These are phyloP conservation scores for Sepioteuthis lessoniana DNA, from an alignment of 2,888 invertebrate genomes.

Conservation along the genomic window DNA sequence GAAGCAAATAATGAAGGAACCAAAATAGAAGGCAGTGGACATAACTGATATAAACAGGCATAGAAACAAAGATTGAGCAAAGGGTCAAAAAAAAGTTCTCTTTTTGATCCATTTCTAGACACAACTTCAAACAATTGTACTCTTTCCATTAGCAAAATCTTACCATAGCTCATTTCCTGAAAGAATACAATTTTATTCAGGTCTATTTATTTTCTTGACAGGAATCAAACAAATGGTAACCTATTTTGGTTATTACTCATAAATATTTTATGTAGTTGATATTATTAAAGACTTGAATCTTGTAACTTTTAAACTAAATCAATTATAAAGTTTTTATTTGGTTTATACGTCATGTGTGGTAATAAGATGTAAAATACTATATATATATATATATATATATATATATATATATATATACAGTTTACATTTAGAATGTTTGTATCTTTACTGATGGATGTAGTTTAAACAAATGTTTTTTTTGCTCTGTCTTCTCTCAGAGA, in stretches of 20 bases:
- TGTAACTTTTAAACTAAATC: background rate
- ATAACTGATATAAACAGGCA: background rate
- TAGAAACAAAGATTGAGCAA: background rate
- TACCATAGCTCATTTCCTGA: background rate
- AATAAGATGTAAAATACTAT: no score
- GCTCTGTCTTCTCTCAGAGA: no score
- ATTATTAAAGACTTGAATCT: background rate
- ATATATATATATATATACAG: no score
- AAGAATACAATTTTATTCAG: background rate
- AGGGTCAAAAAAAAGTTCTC: background rate
- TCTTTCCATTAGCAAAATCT: background rate
- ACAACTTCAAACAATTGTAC: background rate
- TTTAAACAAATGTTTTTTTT: no score
- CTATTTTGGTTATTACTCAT: background rate
- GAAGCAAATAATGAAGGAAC: background rate
- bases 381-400: no score
- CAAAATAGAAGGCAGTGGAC: background rate
- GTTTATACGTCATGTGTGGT: no score
- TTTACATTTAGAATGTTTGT: no score
- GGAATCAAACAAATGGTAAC: background rate
- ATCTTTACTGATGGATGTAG: no score
- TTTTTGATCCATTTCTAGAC: background rate
- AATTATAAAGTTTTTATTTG: no score
- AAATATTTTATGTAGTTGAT: background rate
- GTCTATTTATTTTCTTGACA: background rate